Evolutionary conservation across 2,113 vertebrate species (phyloP).

Genomic region (Himantopus leucocephalus): DNA sequence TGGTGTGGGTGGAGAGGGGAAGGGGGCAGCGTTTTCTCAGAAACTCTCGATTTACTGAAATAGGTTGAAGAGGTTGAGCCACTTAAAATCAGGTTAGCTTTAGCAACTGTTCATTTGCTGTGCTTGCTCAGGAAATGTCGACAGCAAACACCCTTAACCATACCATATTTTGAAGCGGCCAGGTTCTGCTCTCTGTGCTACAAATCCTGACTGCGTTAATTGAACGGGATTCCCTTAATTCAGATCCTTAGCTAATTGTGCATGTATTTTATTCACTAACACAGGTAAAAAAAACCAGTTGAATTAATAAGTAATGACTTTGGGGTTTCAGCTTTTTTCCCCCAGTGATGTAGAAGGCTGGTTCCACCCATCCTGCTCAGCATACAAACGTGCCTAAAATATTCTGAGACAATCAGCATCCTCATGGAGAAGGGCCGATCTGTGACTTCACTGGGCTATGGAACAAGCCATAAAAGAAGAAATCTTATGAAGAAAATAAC

Average conservation of each 20-base stretch:
- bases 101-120: background rate
- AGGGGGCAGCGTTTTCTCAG: background rate
- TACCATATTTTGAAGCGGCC: background rate
- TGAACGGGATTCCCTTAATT: background rate
- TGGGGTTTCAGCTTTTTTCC: background rate
- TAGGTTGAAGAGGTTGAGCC: conserved; percentile 29
- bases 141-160: background rate
- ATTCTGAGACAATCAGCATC: background rate
- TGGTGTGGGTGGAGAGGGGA: background rate
- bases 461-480: background rate
- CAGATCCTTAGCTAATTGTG: background rate
- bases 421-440: background rate
- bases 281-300: background rate
- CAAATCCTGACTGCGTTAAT: background rate
- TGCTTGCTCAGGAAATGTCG: background rate
- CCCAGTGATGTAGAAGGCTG: background rate
- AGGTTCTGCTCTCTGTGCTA: background rate
- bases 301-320: background rate
- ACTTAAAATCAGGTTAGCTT: conserved; percentile 30
- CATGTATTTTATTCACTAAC: background rate
- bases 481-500: background rate
- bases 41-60: conserved; percentile 32
- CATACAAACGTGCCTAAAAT: background rate
- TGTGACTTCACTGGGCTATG: background rate
- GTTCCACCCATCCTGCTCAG: background rate